phyloP scores from a whole-genome alignment of 2,888 invertebrate genomes.

The Strigamia transsilvanica region DNA sequence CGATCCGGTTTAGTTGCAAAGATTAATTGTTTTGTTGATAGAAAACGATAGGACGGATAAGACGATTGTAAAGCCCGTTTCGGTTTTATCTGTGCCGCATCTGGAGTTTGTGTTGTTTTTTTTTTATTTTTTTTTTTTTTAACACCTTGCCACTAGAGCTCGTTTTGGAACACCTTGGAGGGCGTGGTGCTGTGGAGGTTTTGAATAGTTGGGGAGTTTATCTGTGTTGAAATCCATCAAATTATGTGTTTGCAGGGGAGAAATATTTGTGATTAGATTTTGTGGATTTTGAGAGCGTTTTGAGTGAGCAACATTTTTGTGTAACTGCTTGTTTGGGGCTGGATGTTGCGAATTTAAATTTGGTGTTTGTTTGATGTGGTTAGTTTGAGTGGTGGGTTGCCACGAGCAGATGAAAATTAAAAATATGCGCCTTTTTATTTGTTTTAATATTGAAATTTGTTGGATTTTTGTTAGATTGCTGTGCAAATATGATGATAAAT shows the following conservation, averaged over 20 bases:
- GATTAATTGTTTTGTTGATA: slow-evolving; percentile 24
- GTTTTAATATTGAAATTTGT: no score
- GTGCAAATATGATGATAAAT: no score
- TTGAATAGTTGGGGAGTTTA: slow-evolving; percentile 27
- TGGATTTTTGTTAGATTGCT: no score
- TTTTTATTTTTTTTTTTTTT: not conserved
- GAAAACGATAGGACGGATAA: slow-evolving; percentile 3
- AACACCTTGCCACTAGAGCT: slow-evolving; percentile 2
- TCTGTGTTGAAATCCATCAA: slow-evolving; percentile 13
- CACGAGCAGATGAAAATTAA: no score
- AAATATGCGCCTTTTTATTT: no score
- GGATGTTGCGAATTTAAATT: no score
- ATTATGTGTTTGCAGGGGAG: not conserved
- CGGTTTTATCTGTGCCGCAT: not conserved
- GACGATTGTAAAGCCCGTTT: not conserved
- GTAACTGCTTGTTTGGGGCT: no score
- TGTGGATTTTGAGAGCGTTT: not conserved
- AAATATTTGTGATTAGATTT: not conserved
- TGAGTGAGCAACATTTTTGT: no score
- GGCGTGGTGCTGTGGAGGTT: not conserved
- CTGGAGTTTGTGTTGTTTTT: not conserved
- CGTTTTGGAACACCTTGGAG: slow-evolving; percentile 4
- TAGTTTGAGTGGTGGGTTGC: no score
- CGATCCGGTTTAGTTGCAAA: not conserved
- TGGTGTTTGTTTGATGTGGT: no score